These are phyloP conservation scores for Ephestia elutella DNA, from an alignment of 1,140 invertebrate species.

Conservation along the genomic window DNA sequence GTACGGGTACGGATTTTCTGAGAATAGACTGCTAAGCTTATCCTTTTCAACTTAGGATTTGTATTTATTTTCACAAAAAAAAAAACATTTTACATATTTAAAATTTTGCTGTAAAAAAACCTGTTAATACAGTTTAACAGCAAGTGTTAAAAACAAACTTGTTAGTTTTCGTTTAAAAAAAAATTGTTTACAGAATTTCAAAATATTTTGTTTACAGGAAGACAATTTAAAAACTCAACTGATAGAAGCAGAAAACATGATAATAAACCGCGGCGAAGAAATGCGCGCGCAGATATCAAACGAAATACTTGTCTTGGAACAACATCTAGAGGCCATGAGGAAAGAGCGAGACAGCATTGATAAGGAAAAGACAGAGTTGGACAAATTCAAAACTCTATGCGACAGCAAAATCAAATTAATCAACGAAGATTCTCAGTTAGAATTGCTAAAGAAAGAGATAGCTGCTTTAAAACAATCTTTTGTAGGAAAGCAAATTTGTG, in stretches of 20 bases:
- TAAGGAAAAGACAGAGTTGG: slow-evolving; percentile 38
- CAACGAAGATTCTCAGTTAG: slow-evolving; percentile 32
- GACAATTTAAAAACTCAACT: slow-evolving; percentile 43
- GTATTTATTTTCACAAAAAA: too few species aligned
- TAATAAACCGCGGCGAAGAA: slow-evolving; percentile 46
- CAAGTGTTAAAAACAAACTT: too few species aligned
- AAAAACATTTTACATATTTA: too few species aligned
- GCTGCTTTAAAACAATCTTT: slow-evolving; percentile 37
- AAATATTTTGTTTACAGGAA: slow-evolving; percentile 47
- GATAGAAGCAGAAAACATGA: slow-evolving; percentile 40
- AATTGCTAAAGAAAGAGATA: slow-evolving; percentile 43
- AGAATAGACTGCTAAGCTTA: too few species aligned
- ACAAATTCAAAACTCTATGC: slow-evolving; percentile 32
- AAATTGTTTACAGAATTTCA: too few species aligned
- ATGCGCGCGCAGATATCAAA: slow-evolving; percentile 50
- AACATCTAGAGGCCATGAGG: slow-evolving; percentile 42
- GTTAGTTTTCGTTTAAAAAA: too few species aligned
- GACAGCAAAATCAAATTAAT: slow-evolving; percentile 26
- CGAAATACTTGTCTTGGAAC: slow-evolving; percentile 44
- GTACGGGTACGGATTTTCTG: too few species aligned
- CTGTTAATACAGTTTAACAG: too few species aligned
- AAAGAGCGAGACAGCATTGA: slow-evolving; percentile 48
- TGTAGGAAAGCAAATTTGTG: slow-evolving; percentile 27
- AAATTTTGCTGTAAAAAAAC: too few species aligned
- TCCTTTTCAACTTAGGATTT: too few species aligned